A percentile compares a stretch with the other conserved stretches of the same genome.
These are phyloP conservation scores for honey bee (Apis mellifera) DNA, from an alignment of 1,140 invertebrate species.

Conservation along the genomic window Amel_HAv3.1 CM009931.2:14025001-14025500, in stretches of 20 bases:
- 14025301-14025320: not conserved
- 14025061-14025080: slow-evolving; percentile 75
- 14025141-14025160: no score
- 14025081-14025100: no score
- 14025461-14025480: slow-evolving; percentile 59
- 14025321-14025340: not conserved
- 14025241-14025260: slow-evolving; percentile 34
- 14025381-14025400: slow-evolving; percentile 75
- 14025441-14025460: slow-evolving; percentile 78
- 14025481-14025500: not conserved
- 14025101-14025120: no score
- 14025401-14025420: slow-evolving; percentile 59
- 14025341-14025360: slow-evolving; percentile 50
- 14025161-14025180: no score
- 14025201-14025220: slow-evolving; percentile 61
- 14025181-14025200: not conserved
- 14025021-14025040: slow-evolving; percentile 80
- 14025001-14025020: slow-evolving; percentile 87
- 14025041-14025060: slow-evolving; percentile 84
- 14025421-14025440: slow-evolving; percentile 70
- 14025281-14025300: slow-evolving; percentile 26
- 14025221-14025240: slow-evolving; percentile 30
- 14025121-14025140: no score
- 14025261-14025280: slow-evolving; percentile 30
- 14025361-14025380: slow-evolving; percentile 71